phyloP scores from a whole-genome alignment of 2,113 vertebrate species.

The Campylorhamphus procurvoides region DNA sequence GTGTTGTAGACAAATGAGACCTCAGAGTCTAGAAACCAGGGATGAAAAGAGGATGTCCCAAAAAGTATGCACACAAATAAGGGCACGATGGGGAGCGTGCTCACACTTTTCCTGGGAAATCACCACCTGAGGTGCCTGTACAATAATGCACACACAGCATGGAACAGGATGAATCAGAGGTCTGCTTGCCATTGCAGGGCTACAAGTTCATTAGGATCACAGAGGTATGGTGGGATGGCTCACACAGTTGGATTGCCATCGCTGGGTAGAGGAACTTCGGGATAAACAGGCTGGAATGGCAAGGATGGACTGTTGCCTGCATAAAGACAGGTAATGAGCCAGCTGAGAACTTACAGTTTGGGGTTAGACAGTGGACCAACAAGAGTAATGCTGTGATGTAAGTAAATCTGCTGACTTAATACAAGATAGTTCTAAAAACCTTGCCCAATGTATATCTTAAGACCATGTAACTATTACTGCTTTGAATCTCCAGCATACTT shows the following conservation, averaged over 20 bases:
- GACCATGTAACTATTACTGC: neutral
- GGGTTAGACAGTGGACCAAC: neutral
- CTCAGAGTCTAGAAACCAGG: neutral
- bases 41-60: neutral
- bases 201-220: neutral
- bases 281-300: neutral
- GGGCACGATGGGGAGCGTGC: neutral
- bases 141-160: neutral
- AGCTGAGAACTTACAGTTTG: neutral
- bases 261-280: neutral
- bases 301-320: neutral
- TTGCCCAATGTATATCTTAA: neutral
- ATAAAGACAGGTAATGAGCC: accelerated
- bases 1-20: neutral
- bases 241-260: neutral
- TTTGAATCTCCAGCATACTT: neutral
- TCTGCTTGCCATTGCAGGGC: neutral
- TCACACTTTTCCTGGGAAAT: neutral
- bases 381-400: neutral
- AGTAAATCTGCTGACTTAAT: neutral
- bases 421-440: neutral
- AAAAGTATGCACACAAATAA: neutral
- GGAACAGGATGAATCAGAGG: neutral
- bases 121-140: neutral
- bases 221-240: neutral